Base-by-base conservation (phyloP, 2,113 vertebrate species). In the Paracanthobrama guichenoti region DNA sequence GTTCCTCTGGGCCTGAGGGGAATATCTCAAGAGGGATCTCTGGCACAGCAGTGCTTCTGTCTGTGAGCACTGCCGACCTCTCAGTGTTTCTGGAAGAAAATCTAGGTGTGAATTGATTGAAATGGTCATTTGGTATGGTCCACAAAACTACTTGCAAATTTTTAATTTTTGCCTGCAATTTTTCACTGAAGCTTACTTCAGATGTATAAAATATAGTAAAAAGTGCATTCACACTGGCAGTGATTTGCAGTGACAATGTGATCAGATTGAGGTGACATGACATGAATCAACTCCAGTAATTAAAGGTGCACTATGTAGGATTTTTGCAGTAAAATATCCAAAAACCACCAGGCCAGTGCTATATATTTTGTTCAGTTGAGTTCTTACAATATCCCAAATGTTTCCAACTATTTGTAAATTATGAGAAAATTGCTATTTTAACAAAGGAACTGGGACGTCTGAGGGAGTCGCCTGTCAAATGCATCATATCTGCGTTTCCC, bases 11-110 rank as follows among this genome's bases (percentile, higher is more conserved):
- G 28, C 55, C 55, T 57, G 50, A 76, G 74, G 74, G 35, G 13
- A 78, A 60, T 42, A 60, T 78, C 75, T 78, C 76, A 62, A 62
- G 59, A 53, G 50, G 28, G 28, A 50, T 72, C 42, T 72, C 69
- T 46, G 69, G 69, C 69, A 72, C 69, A 72, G 69, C 42, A 24
- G 69, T 72, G 69, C 39, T 42, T 72, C 67, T 72, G 67, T 44
- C 22, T 72, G 69, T 24, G 11, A 72, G n/a, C n/a, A 46, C 42
- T 8, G 4, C 11, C n/a, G 24, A 24, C 59, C 59, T 62, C 11
- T 8, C 1, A 44, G 42, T 3, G 39, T 46, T 46, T 72, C 39
- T 72, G 35, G 39, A 72, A 72, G 39, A 72, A 72, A 72, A 44
- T 44, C 69, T 24, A 24, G 69, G 12, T 46, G 69, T 46, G 69